Conservation (phyloP, 2,113 vertebrate species). For the Paraplagusia blochii region DNA sequence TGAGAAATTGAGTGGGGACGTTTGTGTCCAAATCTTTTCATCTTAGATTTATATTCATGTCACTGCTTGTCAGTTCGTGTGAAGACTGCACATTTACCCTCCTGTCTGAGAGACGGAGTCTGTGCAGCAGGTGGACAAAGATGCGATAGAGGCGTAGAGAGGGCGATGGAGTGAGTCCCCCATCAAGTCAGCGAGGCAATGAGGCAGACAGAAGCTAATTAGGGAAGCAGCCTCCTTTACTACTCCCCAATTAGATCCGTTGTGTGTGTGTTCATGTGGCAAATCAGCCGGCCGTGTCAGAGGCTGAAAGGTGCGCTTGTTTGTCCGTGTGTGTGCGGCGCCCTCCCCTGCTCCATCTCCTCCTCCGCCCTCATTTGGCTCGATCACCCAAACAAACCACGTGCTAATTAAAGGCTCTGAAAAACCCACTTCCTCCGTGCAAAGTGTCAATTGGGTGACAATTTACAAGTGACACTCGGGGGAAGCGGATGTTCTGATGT, state of each 20-base stretch:
- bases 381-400: constrained; percentile 54
- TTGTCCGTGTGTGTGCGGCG: constrained; percentile 9
- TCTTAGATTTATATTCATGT: constrained; percentile 48
- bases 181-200: constrained; percentile 71
- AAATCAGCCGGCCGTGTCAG: constrained; percentile 56
- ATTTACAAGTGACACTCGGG: constrained; percentile 55
- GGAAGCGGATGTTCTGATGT: constrained; percentile 28
- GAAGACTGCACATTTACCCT: constrained; percentile 24
- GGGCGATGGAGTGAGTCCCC: constrained; percentile 59
- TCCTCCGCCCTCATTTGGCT: constrained; percentile 42
- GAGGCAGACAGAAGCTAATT: constrained; percentile 75
- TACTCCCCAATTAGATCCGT: constrained; percentile 74
- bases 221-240: constrained; percentile 70
- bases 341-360: constrained; percentile 21
- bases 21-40: constrained; percentile 15
- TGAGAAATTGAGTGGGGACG: not conserved
- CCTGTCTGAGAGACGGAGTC: constrained; percentile 35
- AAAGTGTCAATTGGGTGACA: constrained; percentile 67
- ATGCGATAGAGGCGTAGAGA: constrained; percentile 43
- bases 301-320: constrained; percentile 47
- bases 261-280: constrained; percentile 38
- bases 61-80: constrained; percentile 27
- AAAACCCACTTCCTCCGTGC: constrained; percentile 55
- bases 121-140: constrained; percentile 65
- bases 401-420: constrained; percentile 59